Conservation (phyloP, 1,140 invertebrate species). For the Apis florea region DNA sequence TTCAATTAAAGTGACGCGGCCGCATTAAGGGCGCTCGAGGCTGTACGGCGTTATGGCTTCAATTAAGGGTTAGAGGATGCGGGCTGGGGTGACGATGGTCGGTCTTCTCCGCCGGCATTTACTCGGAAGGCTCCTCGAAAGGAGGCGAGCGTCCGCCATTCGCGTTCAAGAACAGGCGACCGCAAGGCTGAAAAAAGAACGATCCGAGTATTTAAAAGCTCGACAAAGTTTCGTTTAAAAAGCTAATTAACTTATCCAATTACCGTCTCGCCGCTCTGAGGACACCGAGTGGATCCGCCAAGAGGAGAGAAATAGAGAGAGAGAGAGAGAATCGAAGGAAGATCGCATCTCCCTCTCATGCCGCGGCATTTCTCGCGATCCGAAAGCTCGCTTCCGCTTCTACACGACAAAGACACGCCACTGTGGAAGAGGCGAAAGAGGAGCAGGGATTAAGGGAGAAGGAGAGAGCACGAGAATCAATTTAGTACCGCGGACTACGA, state of each 20-base stretch:
- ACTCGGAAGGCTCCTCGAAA: constrained; percentile 43
- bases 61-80: constrained; percentile 56
- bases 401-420: neutral
- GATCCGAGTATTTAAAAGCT: constrained; percentile 61
- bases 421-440: constrained; percentile 24
- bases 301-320: neutral
- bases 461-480: constrained; percentile 29
- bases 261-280: constrained; percentile 48
- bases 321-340: neutral
- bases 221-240: constrained; percentile 70
- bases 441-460: constrained; percentile 15
- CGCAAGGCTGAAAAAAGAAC: constrained; percentile 27
- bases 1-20: constrained; percentile 64
- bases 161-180: constrained; percentile 20
- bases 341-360: neutral
- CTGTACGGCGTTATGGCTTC: constrained; percentile 51
- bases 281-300: neutral
- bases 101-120: constrained; percentile 46
- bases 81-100: neutral
- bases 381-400: neutral
- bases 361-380: constrained; percentile 28
- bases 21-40: constrained; percentile 58
- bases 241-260: constrained; percentile 74
- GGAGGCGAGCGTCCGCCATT: constrained; percentile 26
- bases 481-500: constrained; percentile 45